Base-by-base conservation (phyloP, 2,797 vertebrate genomes). In the Limosa lapponica region DNA sequence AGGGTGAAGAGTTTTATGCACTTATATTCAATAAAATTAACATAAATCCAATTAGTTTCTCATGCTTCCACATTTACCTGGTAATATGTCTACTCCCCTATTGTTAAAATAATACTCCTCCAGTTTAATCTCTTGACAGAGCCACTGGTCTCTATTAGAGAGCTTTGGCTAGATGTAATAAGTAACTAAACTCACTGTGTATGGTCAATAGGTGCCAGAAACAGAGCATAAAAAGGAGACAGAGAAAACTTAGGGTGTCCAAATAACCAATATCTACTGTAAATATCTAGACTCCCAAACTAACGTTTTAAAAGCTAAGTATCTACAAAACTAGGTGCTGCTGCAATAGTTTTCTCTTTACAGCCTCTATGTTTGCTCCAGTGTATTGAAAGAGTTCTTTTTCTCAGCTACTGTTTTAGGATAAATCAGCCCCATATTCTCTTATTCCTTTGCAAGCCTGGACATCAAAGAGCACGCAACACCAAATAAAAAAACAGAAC, bases 391-490 rank as follows among this genome's bases (percentile, higher is more conserved):
- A 82, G 41, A 74, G 61, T 39, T 41, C 22, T 37, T 57, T 65
- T 78, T 65, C 62, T 67, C 55, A 64, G 79, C 48, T 78, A 24
- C 59, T 78, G 55, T 52, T 89, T 66, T 39, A 79, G 79, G 74
- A 91, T 67, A 43, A 86, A 80, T 82, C 89, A 57, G 61, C 23
- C 51, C 80, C 90, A 46, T 48, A 2, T 44, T 55, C 88, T 58
- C 49, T 37, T 30, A 34, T 27, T 93, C 52, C 75, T 89, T 18
- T 52, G 62, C 64, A 77, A 82, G 72, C 59, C 75, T 52, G 57
- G 39, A 91, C 77, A 95, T 95, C 81, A 95, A 95, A 95, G 66
- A 89, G 5, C 43, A 52, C 52, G 19, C 25, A 67, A 0, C 36
- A 54, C 34, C 28, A 71, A 44, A 13, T 6, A 43, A 85, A 90